Evolutionary conservation across 2,797 vertebrate species (phyloP).

Genomic region (Myiotriccus ornatus): DNA sequence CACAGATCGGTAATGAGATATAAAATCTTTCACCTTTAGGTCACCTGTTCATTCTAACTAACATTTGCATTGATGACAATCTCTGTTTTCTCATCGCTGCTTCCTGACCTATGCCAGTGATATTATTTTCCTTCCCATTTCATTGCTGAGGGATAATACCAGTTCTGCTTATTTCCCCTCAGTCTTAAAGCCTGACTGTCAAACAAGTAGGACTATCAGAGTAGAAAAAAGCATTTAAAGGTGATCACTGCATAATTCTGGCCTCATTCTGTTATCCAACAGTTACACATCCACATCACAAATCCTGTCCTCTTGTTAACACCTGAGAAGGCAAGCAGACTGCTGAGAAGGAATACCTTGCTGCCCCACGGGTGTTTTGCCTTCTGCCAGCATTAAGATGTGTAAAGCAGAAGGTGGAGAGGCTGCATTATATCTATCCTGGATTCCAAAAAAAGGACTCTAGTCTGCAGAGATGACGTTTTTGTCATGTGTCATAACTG

Average conservation of each 20-base stretch:
- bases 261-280: not conserved
- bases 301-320: not conserved
- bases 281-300: not conserved
- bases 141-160: not conserved
- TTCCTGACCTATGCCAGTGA: not conserved
- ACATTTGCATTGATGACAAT: not conserved
- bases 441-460: not conserved
- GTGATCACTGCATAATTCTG: not conserved
- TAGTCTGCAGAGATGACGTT: not conserved
- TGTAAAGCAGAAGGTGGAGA: not conserved
- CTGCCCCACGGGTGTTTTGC: not conserved
- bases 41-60: conserved; percentile 22
- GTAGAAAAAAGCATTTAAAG: not conserved
- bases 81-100: not conserved
- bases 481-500: not conserved
- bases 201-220: not conserved
- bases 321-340: not conserved
- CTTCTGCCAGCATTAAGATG: not conserved
- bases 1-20: conserved; percentile 3
- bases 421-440: not conserved
- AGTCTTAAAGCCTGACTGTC: not conserved
- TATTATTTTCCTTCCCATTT: not conserved
- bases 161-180: not conserved
- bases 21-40: conserved; percentile 29
- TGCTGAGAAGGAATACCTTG: not conserved